Percentiles rank a stretch among this genome's conserved stretches.
phyloP scores from a whole-genome alignment of 1,140 invertebrate species.

The Saccostrea cuccullata region DNA sequence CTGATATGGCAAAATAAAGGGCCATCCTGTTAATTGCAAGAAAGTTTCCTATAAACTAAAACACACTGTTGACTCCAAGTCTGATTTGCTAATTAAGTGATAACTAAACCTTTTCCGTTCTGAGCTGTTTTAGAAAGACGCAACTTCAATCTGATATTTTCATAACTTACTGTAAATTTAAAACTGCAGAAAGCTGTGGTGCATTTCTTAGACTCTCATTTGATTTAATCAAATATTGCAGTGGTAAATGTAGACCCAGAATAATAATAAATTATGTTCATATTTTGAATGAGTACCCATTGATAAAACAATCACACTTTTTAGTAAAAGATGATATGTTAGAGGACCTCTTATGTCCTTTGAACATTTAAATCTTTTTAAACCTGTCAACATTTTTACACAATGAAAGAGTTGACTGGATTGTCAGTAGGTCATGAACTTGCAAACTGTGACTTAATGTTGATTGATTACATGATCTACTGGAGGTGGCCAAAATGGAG shows the following conservation, averaged over 20 bases:
- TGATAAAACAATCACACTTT: background rate
- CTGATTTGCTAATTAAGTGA: too few relatives aligned
- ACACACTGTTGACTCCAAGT: too few relatives aligned
- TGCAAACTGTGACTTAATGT: background rate
- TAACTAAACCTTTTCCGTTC: too few relatives aligned
- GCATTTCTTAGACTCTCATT: too few relatives aligned
- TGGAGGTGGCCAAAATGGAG: background rate
- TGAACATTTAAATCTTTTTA: background rate
- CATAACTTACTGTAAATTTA: too few relatives aligned
- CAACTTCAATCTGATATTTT: too few relatives aligned
- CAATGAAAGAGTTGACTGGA: background rate
- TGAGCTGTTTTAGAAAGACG: too few relatives aligned
- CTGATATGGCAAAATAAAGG: background rate
- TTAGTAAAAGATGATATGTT: background rate
- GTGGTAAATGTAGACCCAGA: too few relatives aligned
- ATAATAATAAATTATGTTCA: too few relatives aligned
- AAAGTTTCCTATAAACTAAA: background rate
- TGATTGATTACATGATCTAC: constrained; percentile 7
- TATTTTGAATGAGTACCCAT: background rate
- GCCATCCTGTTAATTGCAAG: background rate
- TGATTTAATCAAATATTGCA: too few relatives aligned
- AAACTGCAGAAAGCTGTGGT: too few relatives aligned
- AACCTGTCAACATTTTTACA: background rate
- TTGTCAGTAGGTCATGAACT: background rate
- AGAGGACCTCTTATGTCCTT: background rate